Evolutionary conservation across 2,113 vertebrate genomes (phyloP), one percentile per base, ranked within the genome.

Genomic region (Colius striatus): DNA sequence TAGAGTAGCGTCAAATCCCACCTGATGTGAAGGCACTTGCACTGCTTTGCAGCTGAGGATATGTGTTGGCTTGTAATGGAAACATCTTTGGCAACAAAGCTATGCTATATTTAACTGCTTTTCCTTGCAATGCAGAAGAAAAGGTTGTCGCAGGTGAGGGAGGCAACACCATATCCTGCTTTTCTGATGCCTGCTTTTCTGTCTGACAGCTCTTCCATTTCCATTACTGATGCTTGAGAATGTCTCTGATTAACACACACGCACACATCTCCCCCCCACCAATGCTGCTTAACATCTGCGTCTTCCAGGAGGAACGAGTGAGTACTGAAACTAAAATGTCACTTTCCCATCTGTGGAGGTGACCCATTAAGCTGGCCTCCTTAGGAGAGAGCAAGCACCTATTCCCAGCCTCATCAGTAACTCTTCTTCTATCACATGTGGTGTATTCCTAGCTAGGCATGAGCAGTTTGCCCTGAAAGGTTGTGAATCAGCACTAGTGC

Each of bases 201-300:
- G 47, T 38, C 38, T 77, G 47, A n/a, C 26, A 26, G 34, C 53
- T 54, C 9, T 55, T 38, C 18, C 23, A 2, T n/a, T 83, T 27
- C 25, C 4, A 0, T 34, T 58, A 38, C 55, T 63, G 27, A 14
- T 60, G 57, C 43, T 50, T 20, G 10, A 81, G 61, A 26, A 73
- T 41, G 38, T 32, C 32, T 22, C n/a, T 13, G 11, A 8, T 26
- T 41, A 23, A 45, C 22, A 22, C 47, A 41, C 38, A 41, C 38
- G 38, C 38, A 41, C 38, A 41, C 9, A 41, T 41, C 38, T 6
- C 3, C 11, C 6, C 15, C 13, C 3, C 0, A 5, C 41, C 16
- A 9, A 3, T 1, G 8, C n/a, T 43, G 7, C 26, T 70, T 34
- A 50, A 50, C 0, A 0, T 74, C 29, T 4, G 1, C 0, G 1